Evolutionary conservation across 2,113 vertebrate species (phyloP), one percentile per base, ranked within the genome.

Genomic region (Madoqua kirkii): DNA sequence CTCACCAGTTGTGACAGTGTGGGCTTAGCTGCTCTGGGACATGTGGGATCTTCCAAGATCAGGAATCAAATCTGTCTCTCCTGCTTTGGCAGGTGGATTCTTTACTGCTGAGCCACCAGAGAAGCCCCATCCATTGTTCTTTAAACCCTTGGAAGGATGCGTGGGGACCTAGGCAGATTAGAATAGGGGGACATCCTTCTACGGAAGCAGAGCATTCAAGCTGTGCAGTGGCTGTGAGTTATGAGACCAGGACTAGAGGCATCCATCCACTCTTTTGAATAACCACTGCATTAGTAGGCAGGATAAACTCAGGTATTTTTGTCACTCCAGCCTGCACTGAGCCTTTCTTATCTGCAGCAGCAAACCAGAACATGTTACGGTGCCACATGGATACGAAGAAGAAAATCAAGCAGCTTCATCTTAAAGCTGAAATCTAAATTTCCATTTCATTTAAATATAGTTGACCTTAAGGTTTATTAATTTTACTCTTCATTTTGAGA

Each of bases 361-460:
- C n/a, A n/a, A 91, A 29, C 89, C 54, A 54, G 59, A 76, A 36
- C 19, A 45, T 12, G 4, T 45, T 85, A 74, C 0, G 27, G 31
- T 15, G 4, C 19, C 45, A 50, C 11, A 10, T 3, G 6, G 45
- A 31, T 64, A 25, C 4, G 19, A 60, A 95, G 54, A 71, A 67
- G 33, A 95, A 88, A 91, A 85, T 31, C 25, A 94, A 84, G 29
- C 2, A 2, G 12, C 8, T 88, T 96, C 62, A 55, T 54, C 84
- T 92, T 83, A 93, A 90, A 89, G 19, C 40, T 96, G 52, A 83
- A 85, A 87, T 84, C 87, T 83, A 96, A 64, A 81, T 90, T 90
- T 83, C 29, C 29, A 88, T 88, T 36, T 94, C 50, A 87, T 90
- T 96, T 93, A 87, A 96, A 96, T 92, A 57, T 31, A 96, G 85